A percentile compares a stretch with the other conserved stretches of the same genome.
These are phyloP conservation scores for Helicoverpa assulta DNA, from an alignment of 2,888 invertebrate species.

Conservation along the genomic window DNA sequence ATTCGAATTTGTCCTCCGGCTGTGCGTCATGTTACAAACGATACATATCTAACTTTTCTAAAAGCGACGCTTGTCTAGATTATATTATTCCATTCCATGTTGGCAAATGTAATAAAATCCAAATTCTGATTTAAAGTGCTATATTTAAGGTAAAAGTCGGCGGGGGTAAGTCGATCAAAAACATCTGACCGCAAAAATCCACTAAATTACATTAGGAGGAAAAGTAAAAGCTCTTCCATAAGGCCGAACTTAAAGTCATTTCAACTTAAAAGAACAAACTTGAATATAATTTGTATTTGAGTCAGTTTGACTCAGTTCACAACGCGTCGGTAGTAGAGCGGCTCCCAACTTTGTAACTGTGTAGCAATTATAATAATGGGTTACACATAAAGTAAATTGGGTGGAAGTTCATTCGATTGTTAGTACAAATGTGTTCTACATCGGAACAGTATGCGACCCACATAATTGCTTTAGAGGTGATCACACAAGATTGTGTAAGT, in stretches of 20 bases:
- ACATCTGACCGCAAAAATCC: slow-evolving; percentile 43
- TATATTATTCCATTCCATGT: slow-evolving; percentile 13
- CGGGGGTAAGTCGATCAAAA: slow-evolving; percentile 40
- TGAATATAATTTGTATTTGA: slow-evolving; percentile 71
- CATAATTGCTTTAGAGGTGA: slow-evolving; percentile 67
- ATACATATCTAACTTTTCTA: slow-evolving; percentile 35
- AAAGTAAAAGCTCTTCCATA: slow-evolving; percentile 58
- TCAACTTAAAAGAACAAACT: slow-evolving; percentile 69
- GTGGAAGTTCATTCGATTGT: slow-evolving; percentile 82
- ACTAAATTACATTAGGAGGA: slow-evolving; percentile 54
- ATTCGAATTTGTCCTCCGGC: slow-evolving; percentile 43
- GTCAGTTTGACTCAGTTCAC: slow-evolving; percentile 72
- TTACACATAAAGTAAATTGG: slow-evolving; percentile 84
- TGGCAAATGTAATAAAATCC: slow-evolving; percentile 8
- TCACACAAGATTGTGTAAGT: slow-evolving; percentile 53
- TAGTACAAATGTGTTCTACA: slow-evolving; percentile 75
- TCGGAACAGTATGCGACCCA: slow-evolving; percentile 68
- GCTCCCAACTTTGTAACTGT: slow-evolving; percentile 77
- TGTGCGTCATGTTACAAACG: slow-evolving; percentile 29
- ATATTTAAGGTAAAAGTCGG: slow-evolving; percentile 18
- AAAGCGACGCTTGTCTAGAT: slow-evolving; percentile 38
- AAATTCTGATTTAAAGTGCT: not conserved
- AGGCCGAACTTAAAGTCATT: slow-evolving; percentile 62
- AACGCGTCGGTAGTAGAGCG: slow-evolving; percentile 67
- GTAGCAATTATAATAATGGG: slow-evolving; percentile 85